Evolutionary conservation across 2,113 vertebrate genomes (phyloP).

Genomic region (Trochalopteron elliotii): DNA sequence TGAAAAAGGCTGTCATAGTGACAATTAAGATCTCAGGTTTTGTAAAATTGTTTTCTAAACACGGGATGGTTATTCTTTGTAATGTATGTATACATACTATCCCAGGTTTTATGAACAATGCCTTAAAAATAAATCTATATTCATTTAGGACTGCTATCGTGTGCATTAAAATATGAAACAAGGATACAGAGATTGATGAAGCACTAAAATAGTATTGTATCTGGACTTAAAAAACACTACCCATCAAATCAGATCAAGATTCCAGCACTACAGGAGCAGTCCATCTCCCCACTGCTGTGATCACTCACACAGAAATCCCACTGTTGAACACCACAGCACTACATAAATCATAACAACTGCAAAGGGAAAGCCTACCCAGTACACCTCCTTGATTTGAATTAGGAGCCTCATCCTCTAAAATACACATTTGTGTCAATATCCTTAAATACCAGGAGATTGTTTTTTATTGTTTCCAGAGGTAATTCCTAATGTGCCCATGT

Average conservation of each 20-base stretch:
- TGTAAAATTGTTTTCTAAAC: not conserved
- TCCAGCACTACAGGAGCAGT: not conserved
- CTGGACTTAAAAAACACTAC: not conserved
- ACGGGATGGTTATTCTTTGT: not conserved
- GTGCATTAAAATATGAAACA: not conserved
- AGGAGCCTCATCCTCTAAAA: not conserved
- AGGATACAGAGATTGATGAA: not conserved
- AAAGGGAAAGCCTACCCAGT: not conserved
- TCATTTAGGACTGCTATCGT: not conserved
- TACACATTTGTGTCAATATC: not conserved
- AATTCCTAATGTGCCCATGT: not conserved
- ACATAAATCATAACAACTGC: not conserved
- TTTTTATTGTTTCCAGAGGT: not conserved
- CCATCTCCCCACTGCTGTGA: not conserved
- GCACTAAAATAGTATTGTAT: not conserved
- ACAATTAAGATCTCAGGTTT: not conserved
- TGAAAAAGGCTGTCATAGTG: not conserved
- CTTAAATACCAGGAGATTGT: not conserved
- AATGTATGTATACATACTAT: not conserved
- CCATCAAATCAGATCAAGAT: not conserved
- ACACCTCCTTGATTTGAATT: not conserved
- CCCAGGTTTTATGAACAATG: not conserved
- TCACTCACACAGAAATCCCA: not conserved
- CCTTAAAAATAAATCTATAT: not conserved
- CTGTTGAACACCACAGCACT: not conserved